Evolutionary conservation across 1,140 invertebrate genomes (phyloP).

Genomic region (Diabrotica virgifera): DNA sequence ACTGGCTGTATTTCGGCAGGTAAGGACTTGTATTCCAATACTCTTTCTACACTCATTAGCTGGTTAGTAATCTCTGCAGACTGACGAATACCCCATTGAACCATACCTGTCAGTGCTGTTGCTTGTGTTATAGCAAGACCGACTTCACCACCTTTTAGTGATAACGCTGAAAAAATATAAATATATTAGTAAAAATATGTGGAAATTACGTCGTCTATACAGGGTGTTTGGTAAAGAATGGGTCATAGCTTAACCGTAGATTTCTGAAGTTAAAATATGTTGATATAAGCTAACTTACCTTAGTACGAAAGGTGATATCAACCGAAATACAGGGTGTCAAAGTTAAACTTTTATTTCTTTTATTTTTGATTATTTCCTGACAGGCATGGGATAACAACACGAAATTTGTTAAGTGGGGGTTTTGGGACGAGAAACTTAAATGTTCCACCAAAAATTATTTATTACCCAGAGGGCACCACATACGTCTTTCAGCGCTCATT

Average conservation of each 20-base stretch:
- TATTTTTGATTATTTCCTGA: too few species aligned
- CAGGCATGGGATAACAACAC: too few species aligned
- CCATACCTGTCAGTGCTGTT: constrained; percentile 54
- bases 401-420: too few species aligned
- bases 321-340: too few species aligned
- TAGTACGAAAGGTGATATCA: not conserved
- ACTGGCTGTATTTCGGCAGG: constrained; percentile 57
- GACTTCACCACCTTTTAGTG: constrained; percentile 53
- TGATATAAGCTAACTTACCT: not conserved
- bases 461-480: too few species aligned
- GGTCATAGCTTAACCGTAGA: too few species aligned
- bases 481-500: too few species aligned
- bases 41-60: constrained; percentile 76
- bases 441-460: not conserved
- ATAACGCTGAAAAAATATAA: constrained; percentile 26
- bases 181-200: not conserved
- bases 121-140: constrained; percentile 60
- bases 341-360: not conserved
- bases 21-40: constrained; percentile 70
- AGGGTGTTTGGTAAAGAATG: too few species aligned
- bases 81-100: constrained; percentile 73
- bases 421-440: not conserved
- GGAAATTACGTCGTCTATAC: too few species aligned
- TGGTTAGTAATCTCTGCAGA: constrained; percentile 76
- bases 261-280: not conserved